These are phyloP conservation scores for Campylorhamphus procurvoides DNA, from an alignment of 2,113 vertebrate genomes.

Conservation along the genomic window DNA sequence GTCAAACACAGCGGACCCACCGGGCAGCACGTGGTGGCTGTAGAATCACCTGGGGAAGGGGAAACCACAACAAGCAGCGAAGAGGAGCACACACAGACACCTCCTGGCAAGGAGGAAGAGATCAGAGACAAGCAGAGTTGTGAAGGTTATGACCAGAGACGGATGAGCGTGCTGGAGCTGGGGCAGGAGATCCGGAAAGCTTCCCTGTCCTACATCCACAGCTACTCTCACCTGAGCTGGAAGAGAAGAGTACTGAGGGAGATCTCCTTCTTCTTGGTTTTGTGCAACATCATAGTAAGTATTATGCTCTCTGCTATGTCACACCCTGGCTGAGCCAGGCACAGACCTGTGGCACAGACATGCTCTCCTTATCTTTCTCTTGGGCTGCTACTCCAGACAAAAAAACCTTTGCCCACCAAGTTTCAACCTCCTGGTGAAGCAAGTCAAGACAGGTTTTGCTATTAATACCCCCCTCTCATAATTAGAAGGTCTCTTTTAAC, in stretches of 20 bases:
- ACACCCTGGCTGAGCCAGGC: neutral
- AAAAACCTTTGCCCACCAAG: neutral
- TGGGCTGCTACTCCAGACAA: neutral
- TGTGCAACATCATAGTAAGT: slow-evolving; percentile 88
- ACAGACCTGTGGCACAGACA: accelerated
- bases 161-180: slow-evolving; percentile 58
- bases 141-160: neutral
- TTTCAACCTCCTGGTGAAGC: neutral
- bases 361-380: neutral
- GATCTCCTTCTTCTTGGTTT: slow-evolving; percentile 86
- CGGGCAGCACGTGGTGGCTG: neutral
- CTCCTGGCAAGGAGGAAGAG: neutral
- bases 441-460: neutral
- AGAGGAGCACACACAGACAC: neutral
- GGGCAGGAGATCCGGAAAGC: slow-evolving; percentile 57
- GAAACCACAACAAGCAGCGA: neutral
- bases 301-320: neutral
- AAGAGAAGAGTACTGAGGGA: slow-evolving; percentile 80
- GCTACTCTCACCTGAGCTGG: slow-evolving; percentile 71
- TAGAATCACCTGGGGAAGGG: neutral
- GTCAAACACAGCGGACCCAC: accelerated
- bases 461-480: neutral
- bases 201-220: slow-evolving; percentile 68
- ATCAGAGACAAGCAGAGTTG: neutral
- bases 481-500: neutral